Conservation (phyloP, 1,140 invertebrate species). For the Scaptomyza montana region DNA sequence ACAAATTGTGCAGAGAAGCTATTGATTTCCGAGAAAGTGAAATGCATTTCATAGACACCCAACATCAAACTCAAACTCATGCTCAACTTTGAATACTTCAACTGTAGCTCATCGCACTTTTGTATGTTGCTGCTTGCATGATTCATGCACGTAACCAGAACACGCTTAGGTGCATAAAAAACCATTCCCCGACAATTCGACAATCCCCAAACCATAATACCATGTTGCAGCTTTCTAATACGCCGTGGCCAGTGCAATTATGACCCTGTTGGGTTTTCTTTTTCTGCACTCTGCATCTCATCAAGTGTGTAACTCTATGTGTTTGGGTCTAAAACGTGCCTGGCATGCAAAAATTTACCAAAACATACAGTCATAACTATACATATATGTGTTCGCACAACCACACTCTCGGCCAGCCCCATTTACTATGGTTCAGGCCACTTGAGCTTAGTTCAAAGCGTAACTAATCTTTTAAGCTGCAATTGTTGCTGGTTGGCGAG, state of each 20-base stretch:
- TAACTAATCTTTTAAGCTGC: slow-evolving; percentile 37
- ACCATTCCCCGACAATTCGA: slow-evolving; percentile 1
- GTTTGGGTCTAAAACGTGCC: slow-evolving; percentile 65
- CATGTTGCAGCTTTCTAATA: slow-evolving; percentile 66
- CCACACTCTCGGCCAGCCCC: neutral
- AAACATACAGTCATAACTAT: slow-evolving; percentile 32
- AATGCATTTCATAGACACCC: slow-evolving; percentile 55
- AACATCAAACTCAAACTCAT: neutral
- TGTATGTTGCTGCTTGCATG: neutral
- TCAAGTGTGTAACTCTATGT: slow-evolving; percentile 25
- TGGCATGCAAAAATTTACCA: slow-evolving; percentile 57
- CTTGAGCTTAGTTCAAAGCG: slow-evolving; percentile 31
- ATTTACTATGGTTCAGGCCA: slow-evolving; percentile 15
- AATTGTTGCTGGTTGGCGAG: slow-evolving; percentile 35
- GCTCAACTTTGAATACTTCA: slow-evolving; percentile 7
- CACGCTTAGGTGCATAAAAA: slow-evolving; percentile 58
- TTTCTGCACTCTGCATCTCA: slow-evolving; percentile 55
- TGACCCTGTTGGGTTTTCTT: slow-evolving; percentile 55
- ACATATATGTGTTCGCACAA: slow-evolving; percentile 5
- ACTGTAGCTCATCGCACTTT: slow-evolving; percentile 6
- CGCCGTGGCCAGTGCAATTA: slow-evolving; percentile 52
- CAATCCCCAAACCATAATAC: slow-evolving; percentile 3
- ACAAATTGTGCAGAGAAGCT: slow-evolving; percentile 21
- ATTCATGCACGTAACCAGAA: slow-evolving; percentile 62
- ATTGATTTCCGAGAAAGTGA: slow-evolving; percentile 78